These are phyloP conservation scores for Tiliqua scincoides DNA, from an alignment of 2,113 vertebrate species.

Conservation along the genomic window DNA sequence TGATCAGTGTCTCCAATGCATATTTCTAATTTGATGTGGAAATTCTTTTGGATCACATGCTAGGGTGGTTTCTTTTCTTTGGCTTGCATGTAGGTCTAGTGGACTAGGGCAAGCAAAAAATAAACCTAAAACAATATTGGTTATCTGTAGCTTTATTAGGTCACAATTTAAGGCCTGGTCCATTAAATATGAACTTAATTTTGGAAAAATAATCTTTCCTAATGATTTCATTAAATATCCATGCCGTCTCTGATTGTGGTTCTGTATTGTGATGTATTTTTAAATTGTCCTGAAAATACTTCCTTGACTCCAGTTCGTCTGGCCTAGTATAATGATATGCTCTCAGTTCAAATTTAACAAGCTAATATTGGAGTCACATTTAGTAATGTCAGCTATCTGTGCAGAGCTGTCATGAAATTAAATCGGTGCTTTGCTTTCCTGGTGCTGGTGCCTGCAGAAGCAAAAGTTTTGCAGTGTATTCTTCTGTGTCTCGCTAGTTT, in stretches of 20 bases:
- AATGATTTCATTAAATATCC: not conserved
- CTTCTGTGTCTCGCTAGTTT: conserved; percentile 67
- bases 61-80: not conserved
- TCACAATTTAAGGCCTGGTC: not conserved
- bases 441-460: conserved; percentile 76
- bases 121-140: too few relatives aligned
- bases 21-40: not conserved
- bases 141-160: not conserved
- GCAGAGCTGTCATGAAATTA: conserved; percentile 77
- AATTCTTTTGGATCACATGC: not conserved
- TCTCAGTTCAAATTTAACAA: conserved; percentile 92
- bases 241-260: conserved; percentile 85
- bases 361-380: conserved; percentile 89
- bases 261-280: conserved; percentile 83
- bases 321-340: conserved; percentile 83
- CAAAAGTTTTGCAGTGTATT: conserved; percentile 73
- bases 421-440: conserved; percentile 73
- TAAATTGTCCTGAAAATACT: conserved; percentile 97
- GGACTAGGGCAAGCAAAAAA: not conserved
- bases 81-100: not conserved
- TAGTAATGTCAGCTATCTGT: conserved; percentile 88
- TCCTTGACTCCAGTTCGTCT: conserved; percentile 97
- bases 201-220: not conserved
- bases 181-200: not conserved
- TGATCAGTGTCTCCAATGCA: not conserved